Conservation (phyloP, 2,888 invertebrate genomes). For the Nomada hirtipes region DNA sequence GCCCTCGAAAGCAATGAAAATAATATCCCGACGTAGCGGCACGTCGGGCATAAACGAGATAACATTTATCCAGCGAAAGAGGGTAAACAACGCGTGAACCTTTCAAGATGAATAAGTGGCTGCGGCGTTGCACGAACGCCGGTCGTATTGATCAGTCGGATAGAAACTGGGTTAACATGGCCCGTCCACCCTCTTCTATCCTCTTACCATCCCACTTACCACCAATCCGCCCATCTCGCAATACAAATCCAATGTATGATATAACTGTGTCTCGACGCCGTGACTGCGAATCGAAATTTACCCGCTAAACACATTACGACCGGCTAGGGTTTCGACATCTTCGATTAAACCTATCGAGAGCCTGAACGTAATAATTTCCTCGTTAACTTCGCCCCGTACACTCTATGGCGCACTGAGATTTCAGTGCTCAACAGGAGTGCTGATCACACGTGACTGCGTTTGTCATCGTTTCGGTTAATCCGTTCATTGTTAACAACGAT, state of each 20-base stretch:
- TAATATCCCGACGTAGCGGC: background rate
- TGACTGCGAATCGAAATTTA: constrained; percentile 46
- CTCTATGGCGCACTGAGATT: background rate
- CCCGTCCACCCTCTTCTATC: constrained; percentile 69
- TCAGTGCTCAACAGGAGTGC: background rate
- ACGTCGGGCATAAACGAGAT: constrained; percentile 23
- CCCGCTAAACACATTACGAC: constrained; percentile 40
- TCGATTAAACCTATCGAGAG: constrained; percentile 51
- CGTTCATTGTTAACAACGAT: background rate
- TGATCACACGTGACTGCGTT: background rate
- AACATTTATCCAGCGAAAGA: constrained; percentile 55
- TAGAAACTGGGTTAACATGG: constrained; percentile 77
- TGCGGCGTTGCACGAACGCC: constrained; percentile 70
- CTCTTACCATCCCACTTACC: constrained; percentile 65
- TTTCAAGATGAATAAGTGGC: constrained; percentile 73
- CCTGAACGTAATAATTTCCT: constrained; percentile 48
- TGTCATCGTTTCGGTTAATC: background rate
- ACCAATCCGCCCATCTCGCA: constrained; percentile 62
- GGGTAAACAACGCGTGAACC: constrained; percentile 61
- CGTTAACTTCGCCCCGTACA: constrained; percentile 16
- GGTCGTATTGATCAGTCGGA: constrained; percentile 75
- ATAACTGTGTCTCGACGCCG: constrained; percentile 45
- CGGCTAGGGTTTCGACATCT: constrained; percentile 44
- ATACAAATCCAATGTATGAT: constrained; percentile 63
- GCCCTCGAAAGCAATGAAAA: constrained; percentile 10